phyloP scores from a whole-genome alignment of 2,888 invertebrate genomes.

The Patella caerulea region DNA sequence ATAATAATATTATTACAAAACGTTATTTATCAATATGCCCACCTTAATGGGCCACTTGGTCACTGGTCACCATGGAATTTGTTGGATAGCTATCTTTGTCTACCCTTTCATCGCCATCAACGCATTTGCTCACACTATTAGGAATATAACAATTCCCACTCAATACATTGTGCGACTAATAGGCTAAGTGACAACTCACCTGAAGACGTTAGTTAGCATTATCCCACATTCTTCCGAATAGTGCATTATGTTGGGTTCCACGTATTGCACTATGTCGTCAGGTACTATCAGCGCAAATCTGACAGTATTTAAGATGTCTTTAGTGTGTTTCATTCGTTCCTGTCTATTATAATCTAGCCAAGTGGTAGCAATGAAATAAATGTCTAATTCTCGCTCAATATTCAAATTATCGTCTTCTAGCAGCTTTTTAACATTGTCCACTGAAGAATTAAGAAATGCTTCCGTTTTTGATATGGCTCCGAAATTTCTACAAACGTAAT shows the following conservation, averaged over 20 bases:
- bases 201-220: conserved; percentile 50
- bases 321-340: conserved; percentile 43
- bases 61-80: too few relatives aligned
- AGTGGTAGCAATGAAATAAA: conserved; percentile 52
- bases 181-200: conserved; percentile 26
- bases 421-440: conserved; percentile 42
- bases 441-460: conserved; percentile 42
- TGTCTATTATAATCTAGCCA: conserved; percentile 56
- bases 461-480: conserved; percentile 38
- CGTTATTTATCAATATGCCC: too few relatives aligned
- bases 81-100: too few relatives aligned
- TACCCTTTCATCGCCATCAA: too few relatives aligned
- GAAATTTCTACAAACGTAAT: conserved; percentile 46
- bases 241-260: conserved; percentile 46
- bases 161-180: conserved; percentile 12
- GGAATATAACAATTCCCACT: too few relatives aligned
- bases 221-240: conserved; percentile 50
- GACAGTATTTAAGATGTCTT: conserved; percentile 47
- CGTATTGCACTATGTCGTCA: conserved; percentile 49
- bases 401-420: conserved; percentile 48
- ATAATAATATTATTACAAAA: too few relatives aligned
- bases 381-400: conserved; percentile 47
- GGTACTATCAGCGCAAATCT: conserved; percentile 52
- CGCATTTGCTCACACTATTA: too few relatives aligned
- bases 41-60: too few relatives aligned